Conservation (phyloP, 2,888 invertebrate genomes). For the Atherix ibis region DNA sequence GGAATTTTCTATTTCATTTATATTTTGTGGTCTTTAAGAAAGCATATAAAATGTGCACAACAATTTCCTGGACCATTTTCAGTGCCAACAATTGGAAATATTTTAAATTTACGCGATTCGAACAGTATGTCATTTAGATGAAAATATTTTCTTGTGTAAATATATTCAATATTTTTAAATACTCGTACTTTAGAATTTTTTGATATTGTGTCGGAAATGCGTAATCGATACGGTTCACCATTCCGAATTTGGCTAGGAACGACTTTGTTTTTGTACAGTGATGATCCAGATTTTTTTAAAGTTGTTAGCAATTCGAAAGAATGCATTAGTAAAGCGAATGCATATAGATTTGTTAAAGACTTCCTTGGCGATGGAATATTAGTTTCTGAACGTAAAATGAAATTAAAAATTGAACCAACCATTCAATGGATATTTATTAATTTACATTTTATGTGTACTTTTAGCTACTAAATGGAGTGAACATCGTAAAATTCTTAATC, state of each 20-base stretch:
- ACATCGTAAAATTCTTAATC: not conserved
- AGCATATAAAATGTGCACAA: too few relatives aligned
- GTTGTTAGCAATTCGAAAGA: not conserved
- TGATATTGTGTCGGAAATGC: not conserved
- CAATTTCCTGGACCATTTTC: too few relatives aligned
- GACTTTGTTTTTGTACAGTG: not conserved
- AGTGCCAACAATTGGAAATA: too few relatives aligned
- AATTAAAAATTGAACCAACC: too few relatives aligned
- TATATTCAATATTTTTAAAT: too few relatives aligned
- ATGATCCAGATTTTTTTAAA: not conserved
- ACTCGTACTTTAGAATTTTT: not conserved
- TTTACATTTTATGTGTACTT: too few relatives aligned
- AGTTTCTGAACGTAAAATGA: not conserved
- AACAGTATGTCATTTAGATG: too few relatives aligned
- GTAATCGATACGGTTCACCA: not conserved
- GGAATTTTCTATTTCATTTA: too few relatives aligned
- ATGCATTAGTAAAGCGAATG: not conserved
- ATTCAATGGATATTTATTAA: too few relatives aligned
- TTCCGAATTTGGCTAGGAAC: not conserved
- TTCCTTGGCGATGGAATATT: not conserved
- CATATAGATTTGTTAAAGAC: not conserved
- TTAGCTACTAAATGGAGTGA: not conserved
- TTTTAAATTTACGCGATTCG: too few relatives aligned
- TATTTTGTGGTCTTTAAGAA: too few relatives aligned
- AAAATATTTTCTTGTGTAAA: too few relatives aligned